phyloP scores from a whole-genome alignment of 2,113 vertebrate genomes.

The Arenaria interpres region DNA sequence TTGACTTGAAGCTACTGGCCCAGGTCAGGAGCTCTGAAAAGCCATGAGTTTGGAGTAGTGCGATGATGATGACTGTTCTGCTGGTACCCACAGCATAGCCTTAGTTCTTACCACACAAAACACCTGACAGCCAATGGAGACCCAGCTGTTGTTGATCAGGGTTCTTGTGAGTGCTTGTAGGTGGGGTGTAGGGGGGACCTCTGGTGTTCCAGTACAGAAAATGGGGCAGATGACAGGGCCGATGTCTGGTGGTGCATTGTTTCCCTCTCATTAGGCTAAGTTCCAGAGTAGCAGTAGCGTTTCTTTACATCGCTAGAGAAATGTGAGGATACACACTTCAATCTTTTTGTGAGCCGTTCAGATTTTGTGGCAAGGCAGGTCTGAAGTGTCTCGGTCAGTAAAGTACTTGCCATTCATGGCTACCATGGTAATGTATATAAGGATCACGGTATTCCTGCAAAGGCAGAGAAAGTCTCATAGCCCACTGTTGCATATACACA shows the following conservation, averaged over 20 bases:
- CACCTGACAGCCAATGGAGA: neutral
- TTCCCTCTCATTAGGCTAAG: neutral
- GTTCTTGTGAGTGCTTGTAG: neutral
- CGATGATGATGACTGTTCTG: neutral
- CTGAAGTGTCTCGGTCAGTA: neutral
- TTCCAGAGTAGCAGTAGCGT: neutral
- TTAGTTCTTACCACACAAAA: neutral
- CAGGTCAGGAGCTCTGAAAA: neutral
- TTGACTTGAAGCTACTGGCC: neutral
- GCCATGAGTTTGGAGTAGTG: neutral
- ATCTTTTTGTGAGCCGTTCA: neutral
- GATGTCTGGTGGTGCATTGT: neutral
- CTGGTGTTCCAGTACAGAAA: neutral
- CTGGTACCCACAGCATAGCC: neutral
- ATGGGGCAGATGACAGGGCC: neutral
- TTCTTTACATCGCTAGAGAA: neutral
- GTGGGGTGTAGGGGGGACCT: neutral
- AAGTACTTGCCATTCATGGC: neutral
- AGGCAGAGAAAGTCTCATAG: neutral
- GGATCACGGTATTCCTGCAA: neutral
- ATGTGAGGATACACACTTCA: neutral
- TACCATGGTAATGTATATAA: neutral
- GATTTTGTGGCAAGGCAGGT: neutral
- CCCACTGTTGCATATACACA: neutral
- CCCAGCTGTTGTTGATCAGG: neutral